phyloP scores from a whole-genome alignment of 2,797 vertebrate species.

The Hapalemur alaotrensis region DNA sequence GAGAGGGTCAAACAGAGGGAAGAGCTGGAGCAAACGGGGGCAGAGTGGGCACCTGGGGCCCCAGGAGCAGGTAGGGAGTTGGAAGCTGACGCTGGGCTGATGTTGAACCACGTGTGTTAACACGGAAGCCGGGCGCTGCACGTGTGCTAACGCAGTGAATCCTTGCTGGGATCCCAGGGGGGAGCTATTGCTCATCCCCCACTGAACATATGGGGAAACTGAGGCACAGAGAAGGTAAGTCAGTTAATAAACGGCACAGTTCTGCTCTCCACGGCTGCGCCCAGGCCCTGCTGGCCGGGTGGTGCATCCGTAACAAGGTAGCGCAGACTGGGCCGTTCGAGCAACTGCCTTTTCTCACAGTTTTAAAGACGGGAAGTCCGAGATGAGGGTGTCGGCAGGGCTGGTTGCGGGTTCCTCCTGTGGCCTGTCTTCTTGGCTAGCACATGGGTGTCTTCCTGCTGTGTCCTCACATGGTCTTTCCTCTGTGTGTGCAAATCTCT shows the following conservation, averaged over 20 bases:
- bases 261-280: background rate
- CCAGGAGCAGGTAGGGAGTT: background rate
- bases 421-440: background rate
- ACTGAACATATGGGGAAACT: background rate
- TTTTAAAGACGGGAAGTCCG: background rate
- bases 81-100: background rate
- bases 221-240: background rate
- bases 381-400: background rate
- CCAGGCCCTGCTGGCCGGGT: background rate
- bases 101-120: accelerated
- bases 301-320: accelerated
- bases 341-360: accelerated
- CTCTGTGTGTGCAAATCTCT: accelerated
- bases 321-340: accelerated
- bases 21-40: background rate
- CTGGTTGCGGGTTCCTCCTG: background rate
- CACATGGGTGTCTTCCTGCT: accelerated
- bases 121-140: accelerated
- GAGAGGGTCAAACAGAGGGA: background rate
- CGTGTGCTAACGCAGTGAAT: accelerated
- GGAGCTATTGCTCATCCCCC: background rate
- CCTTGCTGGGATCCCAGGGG: background rate
- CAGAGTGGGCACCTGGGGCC: background rate
- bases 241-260: background rate
- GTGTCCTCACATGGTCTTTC: background rate